Conservation (phyloP, 1,140 invertebrate species). For the Calosoma granatense region DNA sequence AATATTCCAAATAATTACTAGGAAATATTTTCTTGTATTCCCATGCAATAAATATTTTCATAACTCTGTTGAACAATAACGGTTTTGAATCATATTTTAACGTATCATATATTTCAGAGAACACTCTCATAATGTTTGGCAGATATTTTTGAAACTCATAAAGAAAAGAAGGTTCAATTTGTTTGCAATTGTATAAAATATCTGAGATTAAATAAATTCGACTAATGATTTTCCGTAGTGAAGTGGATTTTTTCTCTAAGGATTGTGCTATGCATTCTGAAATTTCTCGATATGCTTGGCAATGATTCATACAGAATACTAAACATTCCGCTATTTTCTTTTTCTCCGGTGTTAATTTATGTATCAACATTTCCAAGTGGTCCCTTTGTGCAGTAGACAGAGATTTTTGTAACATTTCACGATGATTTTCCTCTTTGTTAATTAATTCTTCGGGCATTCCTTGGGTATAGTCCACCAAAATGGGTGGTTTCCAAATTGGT, state of each 20-base stretch:
- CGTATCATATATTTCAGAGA: neutral
- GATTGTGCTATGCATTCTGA: constrained; percentile 80
- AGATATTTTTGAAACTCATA: neutral
- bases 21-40: neutral
- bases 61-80: neutral
- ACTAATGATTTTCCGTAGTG: constrained; percentile 83
- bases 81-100: neutral
- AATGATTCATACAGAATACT: constrained; percentile 97
- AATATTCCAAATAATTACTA: neutral
- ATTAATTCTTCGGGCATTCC: constrained; percentile 77
- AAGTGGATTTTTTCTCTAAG: constrained; percentile 67
- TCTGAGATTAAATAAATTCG: constrained; percentile 92
- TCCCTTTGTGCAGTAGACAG: constrained; percentile 42
- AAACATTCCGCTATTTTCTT: constrained; percentile 82
- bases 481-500: constrained; percentile 90
- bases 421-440: constrained; percentile 50
- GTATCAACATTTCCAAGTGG: constrained; percentile 82
- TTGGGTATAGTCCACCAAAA: constrained; percentile 81
- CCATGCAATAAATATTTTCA: neutral
- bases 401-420: constrained; percentile 35
- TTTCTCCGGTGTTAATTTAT: constrained; percentile 74
- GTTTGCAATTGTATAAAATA: constrained; percentile 72
- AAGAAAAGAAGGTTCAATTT: neutral
- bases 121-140: neutral
- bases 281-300: constrained; percentile 91